Percentiles rank a stretch among this genome's conserved stretches.
phyloP scores from a whole-genome alignment of 2,888 invertebrate genomes.

The Leptogaster cylindrica region DNA sequence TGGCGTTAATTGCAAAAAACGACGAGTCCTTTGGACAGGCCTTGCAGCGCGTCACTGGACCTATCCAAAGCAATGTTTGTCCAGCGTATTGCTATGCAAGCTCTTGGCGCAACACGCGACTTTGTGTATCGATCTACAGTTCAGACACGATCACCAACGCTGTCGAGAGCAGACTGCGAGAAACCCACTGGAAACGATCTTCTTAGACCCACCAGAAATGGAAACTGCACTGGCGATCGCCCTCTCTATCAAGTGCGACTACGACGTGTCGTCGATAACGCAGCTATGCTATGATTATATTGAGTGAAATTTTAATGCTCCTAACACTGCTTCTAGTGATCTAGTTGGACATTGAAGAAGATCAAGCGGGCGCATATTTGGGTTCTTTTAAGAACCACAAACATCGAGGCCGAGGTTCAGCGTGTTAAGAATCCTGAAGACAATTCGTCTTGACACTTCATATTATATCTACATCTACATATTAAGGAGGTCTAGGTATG shows the following conservation, averaged over 20 bases:
- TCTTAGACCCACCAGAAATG: conserved; percentile 19
- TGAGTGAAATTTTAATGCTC: conserved; percentile 12
- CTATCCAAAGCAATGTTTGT: background rate
- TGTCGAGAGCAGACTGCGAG: conserved; percentile 20
- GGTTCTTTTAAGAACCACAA: no score
- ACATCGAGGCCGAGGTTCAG: no score
- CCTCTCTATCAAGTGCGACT: conserved; percentile 9
- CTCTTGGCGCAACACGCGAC: background rate
- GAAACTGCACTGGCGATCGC: conserved; percentile 14
- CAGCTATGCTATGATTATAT: conserved; percentile 12
- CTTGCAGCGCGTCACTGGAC: background rate
- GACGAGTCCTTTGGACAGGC: background rate
- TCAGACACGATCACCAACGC: conserved; percentile 32
- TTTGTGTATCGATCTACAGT: conserved; percentile 20
- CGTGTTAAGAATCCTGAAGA: no score
- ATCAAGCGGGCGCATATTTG: no score
- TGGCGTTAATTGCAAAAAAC: background rate
- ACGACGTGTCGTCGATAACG: background rate
- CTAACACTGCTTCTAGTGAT: no score
- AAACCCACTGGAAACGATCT: conserved; percentile 1
- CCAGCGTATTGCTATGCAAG: background rate
- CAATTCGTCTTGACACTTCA: no score
- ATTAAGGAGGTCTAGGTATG: no score
- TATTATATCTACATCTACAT: no score
- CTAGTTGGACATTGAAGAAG: no score